Conservation (phyloP, 2,113 vertebrate genomes). For the Cynocephalus volans region DNA sequence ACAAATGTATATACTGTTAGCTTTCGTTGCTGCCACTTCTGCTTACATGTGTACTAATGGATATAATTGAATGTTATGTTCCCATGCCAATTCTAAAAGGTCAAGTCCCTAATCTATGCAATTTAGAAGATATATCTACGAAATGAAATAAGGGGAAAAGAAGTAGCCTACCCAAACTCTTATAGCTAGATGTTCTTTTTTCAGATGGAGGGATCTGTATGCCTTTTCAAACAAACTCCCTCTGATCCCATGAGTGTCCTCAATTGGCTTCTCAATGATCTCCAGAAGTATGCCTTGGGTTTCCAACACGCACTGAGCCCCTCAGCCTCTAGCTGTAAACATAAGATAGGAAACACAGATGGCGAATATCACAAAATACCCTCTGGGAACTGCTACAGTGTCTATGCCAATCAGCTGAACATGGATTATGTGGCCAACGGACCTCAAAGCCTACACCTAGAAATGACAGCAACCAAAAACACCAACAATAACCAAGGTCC, state of each 20-base stretch:
- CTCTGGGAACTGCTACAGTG: slow-evolving; percentile 70
- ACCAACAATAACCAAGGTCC: slow-evolving; percentile 83
- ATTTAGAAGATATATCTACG: slow-evolving; percentile 54
- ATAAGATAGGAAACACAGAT: slow-evolving; percentile 75
- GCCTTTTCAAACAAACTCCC: slow-evolving; percentile 84
- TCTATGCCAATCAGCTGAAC: slow-evolving; percentile 76
- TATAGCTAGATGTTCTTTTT: slow-evolving; percentile 73
- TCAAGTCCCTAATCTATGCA: slow-evolving; percentile 23
- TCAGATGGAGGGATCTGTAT: slow-evolving; percentile 82
- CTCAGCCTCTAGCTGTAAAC: slow-evolving; percentile 78
- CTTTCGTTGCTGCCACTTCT: slow-evolving; percentile 40
- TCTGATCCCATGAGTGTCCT: slow-evolving; percentile 77
- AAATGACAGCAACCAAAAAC: slow-evolving; percentile 74
- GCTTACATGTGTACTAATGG: slow-evolving; percentile 28
- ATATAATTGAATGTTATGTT: slow-evolving; percentile 26
- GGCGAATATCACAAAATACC: neutral
- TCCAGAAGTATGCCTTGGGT: slow-evolving; percentile 83
- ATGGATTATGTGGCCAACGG: slow-evolving; percentile 54
- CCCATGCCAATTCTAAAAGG: slow-evolving; percentile 19
- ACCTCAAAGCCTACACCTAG: slow-evolving; percentile 53
- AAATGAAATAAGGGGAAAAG: slow-evolving; percentile 60
- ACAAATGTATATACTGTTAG: neutral
- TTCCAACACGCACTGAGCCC: slow-evolving; percentile 84
- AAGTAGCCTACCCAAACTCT: slow-evolving; percentile 62
- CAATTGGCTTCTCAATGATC: slow-evolving; percentile 80